Conservation (phyloP, 2,113 vertebrate species). For the Bettongia penicillata region DNA sequence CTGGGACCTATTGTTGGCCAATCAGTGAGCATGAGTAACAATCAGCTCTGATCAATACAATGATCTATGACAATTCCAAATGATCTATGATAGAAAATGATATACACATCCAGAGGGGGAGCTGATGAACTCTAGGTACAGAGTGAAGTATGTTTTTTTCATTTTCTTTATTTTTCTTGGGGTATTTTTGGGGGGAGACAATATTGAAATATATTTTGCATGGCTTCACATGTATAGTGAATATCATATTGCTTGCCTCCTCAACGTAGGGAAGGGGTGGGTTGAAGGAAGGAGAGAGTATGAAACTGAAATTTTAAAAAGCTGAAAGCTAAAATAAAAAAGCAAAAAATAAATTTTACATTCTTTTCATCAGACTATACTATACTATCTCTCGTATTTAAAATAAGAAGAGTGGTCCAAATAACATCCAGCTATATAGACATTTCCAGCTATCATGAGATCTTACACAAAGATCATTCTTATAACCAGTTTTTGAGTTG, state of each 20-base stretch:
- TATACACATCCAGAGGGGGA: no score
- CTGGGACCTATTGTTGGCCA: no score
- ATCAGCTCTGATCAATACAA: not conserved
- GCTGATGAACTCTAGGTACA: not conserved
- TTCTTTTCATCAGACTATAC: no score
- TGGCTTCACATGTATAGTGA: not conserved
- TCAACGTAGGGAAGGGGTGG: not conserved
- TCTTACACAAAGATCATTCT: not conserved
- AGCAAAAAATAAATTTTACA: no score
- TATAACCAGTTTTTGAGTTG: not conserved
- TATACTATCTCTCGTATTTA: not conserved
- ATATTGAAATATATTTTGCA: not conserved
- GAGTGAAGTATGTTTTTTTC: no score
- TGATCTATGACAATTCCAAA: no score
- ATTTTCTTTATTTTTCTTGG: not conserved
- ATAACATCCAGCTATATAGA: not conserved
- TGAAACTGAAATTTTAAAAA: no score
- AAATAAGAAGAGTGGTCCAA: not conserved
- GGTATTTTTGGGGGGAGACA: no score
- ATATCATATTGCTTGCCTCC: not conserved
- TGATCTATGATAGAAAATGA: no score
- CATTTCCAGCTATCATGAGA: not conserved
- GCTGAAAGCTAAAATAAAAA: no score
- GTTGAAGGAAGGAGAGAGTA: no score
- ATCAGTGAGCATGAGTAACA: no score